phyloP scores from a whole-genome alignment of 1,140 invertebrate genomes.

The Nasonia longicornis region DNA sequence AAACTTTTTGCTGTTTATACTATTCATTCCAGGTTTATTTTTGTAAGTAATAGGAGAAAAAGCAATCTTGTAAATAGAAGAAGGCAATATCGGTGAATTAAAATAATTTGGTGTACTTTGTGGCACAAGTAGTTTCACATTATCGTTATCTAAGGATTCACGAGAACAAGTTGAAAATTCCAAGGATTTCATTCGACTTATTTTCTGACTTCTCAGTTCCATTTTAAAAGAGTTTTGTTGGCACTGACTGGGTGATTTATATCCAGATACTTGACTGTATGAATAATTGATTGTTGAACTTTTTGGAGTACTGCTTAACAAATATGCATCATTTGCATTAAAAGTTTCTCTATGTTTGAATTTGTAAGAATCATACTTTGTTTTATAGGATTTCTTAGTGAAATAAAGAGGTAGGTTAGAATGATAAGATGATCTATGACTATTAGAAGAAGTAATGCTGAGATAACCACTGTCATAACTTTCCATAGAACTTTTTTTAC shows the following conservation, averaged over 20 bases:
- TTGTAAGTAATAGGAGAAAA: slow-evolving; percentile 33
- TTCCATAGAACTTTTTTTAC: not conserved
- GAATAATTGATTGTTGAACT: not conserved
- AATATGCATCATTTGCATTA: not conserved
- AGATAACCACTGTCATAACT: slow-evolving; percentile 31
- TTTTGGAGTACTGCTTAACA: not conserved
- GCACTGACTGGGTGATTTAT: not conserved
- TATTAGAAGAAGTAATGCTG: not conserved
- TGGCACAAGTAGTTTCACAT: slow-evolving; percentile 32
- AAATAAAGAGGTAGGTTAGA: not conserved
- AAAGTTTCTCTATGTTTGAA: not conserved
- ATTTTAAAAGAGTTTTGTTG: slow-evolving; percentile 1
- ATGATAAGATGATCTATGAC: not conserved
- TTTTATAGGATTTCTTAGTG: not conserved
- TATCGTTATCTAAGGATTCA: not conserved
- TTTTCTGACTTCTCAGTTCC: slow-evolving; percentile 33
- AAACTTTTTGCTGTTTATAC: slow-evolving; percentile 14
- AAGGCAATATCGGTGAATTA: slow-evolving; percentile 6
- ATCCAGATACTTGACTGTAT: not conserved
- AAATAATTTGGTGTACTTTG: slow-evolving; percentile 16
- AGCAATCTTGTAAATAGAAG: slow-evolving; percentile 1
- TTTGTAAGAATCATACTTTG: not conserved
- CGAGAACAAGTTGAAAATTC: not conserved
- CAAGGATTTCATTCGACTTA: slow-evolving; percentile 2
- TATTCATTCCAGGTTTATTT: slow-evolving; percentile 4